Conservation (phyloP, 2,113 vertebrate species). For the Dipodomys merriami region DNA sequence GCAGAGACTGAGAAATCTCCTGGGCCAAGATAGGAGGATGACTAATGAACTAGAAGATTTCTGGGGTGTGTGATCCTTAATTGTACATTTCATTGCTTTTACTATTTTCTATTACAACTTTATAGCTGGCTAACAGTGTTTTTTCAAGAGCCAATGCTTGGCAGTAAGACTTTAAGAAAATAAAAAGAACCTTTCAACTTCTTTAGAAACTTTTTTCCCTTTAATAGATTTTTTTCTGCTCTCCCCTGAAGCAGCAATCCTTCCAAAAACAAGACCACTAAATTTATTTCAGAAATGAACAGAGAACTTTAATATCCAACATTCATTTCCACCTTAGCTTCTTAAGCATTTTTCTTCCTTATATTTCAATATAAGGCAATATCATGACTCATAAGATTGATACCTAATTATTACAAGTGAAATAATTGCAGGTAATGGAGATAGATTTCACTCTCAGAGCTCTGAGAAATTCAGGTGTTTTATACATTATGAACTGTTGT, state of each 20-base stretch:
- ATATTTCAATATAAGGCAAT: conserved; percentile 76
- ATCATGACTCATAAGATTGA: conserved; percentile 79
- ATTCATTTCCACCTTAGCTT: conserved; percentile 54
- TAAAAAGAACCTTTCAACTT: conserved; percentile 72
- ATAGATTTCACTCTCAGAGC: conserved; percentile 68
- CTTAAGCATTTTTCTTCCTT: conserved; percentile 75
- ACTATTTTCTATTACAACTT: conserved; percentile 79
- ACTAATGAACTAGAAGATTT: conserved; percentile 79
- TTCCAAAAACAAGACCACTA: conserved; percentile 65
- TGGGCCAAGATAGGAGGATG: conserved; percentile 62
- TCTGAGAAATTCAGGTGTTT: conserved; percentile 55
- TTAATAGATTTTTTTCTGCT: conserved; percentile 56
- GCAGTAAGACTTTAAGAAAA: conserved; percentile 70
- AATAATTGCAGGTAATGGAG: conserved; percentile 75
- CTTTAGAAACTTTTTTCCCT: conserved; percentile 64
- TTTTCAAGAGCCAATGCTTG: conserved; percentile 61
- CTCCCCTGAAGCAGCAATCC: conserved; percentile 60
- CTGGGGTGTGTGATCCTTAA: conserved; percentile 79
- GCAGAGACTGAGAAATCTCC: conserved; percentile 71
- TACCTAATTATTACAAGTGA: conserved; percentile 76
- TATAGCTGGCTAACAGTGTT: conserved; percentile 71
- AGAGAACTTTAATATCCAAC: conserved; percentile 69
- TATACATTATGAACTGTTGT: conserved; percentile 60
- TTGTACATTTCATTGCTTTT: conserved; percentile 83
- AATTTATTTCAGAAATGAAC: conserved; percentile 69